Evolutionary conservation across 2,797 vertebrate species (phyloP), one percentile per base, ranked within the genome.

Genomic region (Malurus leucopterus): DNA sequence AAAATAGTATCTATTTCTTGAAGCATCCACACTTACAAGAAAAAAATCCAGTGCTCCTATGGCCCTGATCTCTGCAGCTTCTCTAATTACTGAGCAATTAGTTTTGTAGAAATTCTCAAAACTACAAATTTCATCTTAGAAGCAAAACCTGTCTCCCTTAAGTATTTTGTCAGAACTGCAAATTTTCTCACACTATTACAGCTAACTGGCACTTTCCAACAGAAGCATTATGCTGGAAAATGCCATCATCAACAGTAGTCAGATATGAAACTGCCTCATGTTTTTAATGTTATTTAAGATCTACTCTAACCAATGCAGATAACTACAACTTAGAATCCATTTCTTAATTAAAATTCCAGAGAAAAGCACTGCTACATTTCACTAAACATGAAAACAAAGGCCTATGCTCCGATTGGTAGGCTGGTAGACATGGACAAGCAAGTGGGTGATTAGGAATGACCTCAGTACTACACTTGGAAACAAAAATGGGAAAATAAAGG

Each of bases 181-280:
- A n/a, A n/a, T 73, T 93, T 93, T 93, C 75, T 91, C 69, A 77
- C 89, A 71, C 87, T 64, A 3, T 43, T 93, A 30, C 83, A 91
- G 63, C 51, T 77, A 88, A 90, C 23, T 80, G 82, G 63, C 70
- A 59, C 67, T 75, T 91, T 20, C 63, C 83, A 93, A 73, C 63
- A 75, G 59, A 78, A 78, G n/a, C 30, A 55, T 73, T 78, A 77
- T 36, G 49, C 38, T 89, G 67, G 86, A 84, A 91, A 91, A 94
- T n/a, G 59, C 57, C 40, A 84, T 36, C 68, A 83, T 9, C 64
- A 34, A 54, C 38, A 84, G 53, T 0, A 64, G 16, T 34, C 54
- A 83, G 73, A 23, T 29, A 72, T 74, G 36, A 77, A 88, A 74
- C n/a, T 62, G 64, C 63, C 57, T 67, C 49, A 8, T 21, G 17